Percentiles rank a stretch among this genome's conserved stretches.
These are phyloP conservation scores for Poeciliopsis infans DNA, from an alignment of 2,797 vertebrate genomes.

Conservation along the genomic window DNA sequence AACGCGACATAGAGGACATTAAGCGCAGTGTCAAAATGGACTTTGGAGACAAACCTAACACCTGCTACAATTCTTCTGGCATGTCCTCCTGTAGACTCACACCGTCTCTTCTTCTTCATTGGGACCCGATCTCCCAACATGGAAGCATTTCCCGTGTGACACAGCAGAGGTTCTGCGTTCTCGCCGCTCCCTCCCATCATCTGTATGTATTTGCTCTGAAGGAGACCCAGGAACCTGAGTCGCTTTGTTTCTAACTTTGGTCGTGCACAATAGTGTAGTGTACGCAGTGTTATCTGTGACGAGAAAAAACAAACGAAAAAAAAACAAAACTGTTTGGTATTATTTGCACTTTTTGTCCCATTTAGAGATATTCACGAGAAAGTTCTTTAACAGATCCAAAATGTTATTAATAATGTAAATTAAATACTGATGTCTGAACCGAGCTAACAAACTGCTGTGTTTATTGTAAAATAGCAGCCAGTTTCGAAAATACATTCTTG, in stretches of 20 bases:
- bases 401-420: conserved; percentile 83
- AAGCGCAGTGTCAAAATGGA: conserved; percentile 52
- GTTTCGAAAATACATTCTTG: neutral
- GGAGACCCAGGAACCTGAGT: conserved; percentile 74
- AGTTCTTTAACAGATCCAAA: conserved; percentile 78
- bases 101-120: conserved; percentile 57
- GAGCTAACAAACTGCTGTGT: conserved; percentile 1
- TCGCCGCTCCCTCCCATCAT: conserved; percentile 61
- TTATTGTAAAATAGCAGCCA: conserved; percentile 22
- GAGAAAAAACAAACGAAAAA: neutral
- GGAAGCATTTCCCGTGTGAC: conserved; percentile 39
- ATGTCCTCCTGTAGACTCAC: conserved; percentile 64
- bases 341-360: conserved; percentile 85
- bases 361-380: conserved; percentile 70
- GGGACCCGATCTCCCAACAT: conserved; percentile 48
- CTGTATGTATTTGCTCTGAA: conserved; percentile 79
- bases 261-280: conserved; percentile 85
- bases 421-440: conserved; percentile 81
- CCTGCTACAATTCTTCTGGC: conserved; percentile 59
- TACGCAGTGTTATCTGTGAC: conserved; percentile 82
- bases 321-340: conserved; percentile 82
- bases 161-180: conserved; percentile 23
- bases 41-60: conserved; percentile 47
- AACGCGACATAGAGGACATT: conserved; percentile 68
- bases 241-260: conserved; percentile 84